These are phyloP conservation scores for Enteromius trimaculatus DNA, from an alignment of 2,797 vertebrate species.

Conservation along the genomic window DNA sequence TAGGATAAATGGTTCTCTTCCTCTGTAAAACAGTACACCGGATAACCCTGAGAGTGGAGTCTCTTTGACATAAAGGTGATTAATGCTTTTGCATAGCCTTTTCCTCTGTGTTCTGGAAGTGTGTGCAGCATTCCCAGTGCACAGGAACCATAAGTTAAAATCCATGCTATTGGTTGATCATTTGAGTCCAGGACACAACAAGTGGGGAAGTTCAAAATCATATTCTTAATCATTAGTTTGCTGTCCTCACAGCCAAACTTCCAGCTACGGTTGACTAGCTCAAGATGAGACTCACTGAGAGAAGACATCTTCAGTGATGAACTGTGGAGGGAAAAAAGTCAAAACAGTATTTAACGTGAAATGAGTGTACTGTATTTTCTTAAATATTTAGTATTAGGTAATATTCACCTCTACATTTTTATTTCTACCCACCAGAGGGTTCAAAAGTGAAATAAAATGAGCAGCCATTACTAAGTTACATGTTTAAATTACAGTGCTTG, in stretches of 20 bases:
- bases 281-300: slow-evolving; percentile 54
- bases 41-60: slow-evolving; percentile 51
- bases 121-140: slow-evolving; percentile 62
- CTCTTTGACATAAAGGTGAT: slow-evolving; percentile 49
- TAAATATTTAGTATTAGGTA: not conserved
- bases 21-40: slow-evolving; percentile 61
- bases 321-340: slow-evolving; percentile 3
- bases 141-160: slow-evolving; percentile 54
- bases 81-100: slow-evolving; percentile 61
- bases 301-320: slow-evolving; percentile 40
- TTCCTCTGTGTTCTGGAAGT: slow-evolving; percentile 57
- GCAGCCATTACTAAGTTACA: not conserved
- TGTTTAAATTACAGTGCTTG: not conserved
- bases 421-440: not conserved
- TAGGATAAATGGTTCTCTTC: slow-evolving; percentile 54
- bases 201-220: slow-evolving; percentile 54
- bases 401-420: not conserved
- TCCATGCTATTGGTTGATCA: slow-evolving; percentile 57
- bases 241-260: slow-evolving; percentile 54
- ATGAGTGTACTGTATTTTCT: not conserved
- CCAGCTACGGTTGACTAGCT: slow-evolving; percentile 58
- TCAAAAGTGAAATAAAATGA: not conserved
- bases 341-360: not conserved
- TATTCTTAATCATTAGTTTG: slow-evolving; percentile 44
- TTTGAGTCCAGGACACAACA: slow-evolving; percentile 57